Evolutionary conservation across 2,797 vertebrate genomes (phyloP).

Genomic region (Macropodus opercularis): DNA sequence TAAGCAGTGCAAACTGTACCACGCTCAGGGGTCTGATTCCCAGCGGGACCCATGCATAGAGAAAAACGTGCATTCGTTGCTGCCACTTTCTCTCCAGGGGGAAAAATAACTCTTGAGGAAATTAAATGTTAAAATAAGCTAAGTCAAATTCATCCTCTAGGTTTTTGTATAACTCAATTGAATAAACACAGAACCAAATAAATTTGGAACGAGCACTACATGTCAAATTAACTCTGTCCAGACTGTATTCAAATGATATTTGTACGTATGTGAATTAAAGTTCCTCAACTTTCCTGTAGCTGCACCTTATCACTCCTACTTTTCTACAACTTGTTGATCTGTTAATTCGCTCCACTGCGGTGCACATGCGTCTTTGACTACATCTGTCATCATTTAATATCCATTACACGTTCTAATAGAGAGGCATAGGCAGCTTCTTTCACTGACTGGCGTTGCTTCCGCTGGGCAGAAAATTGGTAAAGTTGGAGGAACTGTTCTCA

Average conservation of each 20-base stretch:
- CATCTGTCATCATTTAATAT: constrained; percentile 72
- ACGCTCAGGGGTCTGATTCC: constrained; percentile 34
- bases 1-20: constrained; percentile 27
- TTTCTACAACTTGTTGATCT: constrained; percentile 41
- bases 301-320: constrained; percentile 28
- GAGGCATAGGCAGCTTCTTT: constrained; percentile 46
- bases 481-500: constrained; percentile 73
- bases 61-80: constrained; percentile 38
- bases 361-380: constrained; percentile 27
- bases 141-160: no score
- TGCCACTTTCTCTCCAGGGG: constrained; percentile 25
- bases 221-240: constrained; percentile 9
- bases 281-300: constrained; percentile 19
- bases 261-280: background rate
- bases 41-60: constrained; percentile 39
- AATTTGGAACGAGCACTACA: constrained; percentile 2
- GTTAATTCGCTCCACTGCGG: constrained; percentile 39
- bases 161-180: constrained; percentile 23
- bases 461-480: constrained; percentile 72
- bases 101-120: no score
- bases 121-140: constrained; percentile 38
- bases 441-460: constrained; percentile 52
- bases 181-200: constrained; percentile 11
- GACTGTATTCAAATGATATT: constrained; percentile 10
- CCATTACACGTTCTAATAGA: constrained; percentile 62